Evolutionary conservation across 2,888 invertebrate species (phyloP), one percentile per base, ranked within the genome.

Genomic region (Cheilosia urbana): DNA sequence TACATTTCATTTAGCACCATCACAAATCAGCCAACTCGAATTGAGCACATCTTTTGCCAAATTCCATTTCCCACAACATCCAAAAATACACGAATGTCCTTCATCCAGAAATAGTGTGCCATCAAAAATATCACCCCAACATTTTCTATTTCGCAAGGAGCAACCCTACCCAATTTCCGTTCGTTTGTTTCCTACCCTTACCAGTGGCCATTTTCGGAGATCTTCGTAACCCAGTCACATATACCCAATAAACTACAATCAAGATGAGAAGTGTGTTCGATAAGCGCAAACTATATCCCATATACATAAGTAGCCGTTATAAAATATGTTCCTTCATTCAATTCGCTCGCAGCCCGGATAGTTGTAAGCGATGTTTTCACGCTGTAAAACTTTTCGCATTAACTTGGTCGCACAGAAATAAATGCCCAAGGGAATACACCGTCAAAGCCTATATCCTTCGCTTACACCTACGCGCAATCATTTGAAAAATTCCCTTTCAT

Each of bases 111-210:
- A 58, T 15, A 40, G 6, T 13, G 13, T 37, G 17, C 45, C n/a
- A 21, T 21, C 24, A 51, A 51, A 15, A 51, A 51, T 21, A 42
- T 24, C 37, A n/a, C 2, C 11, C n/a, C n/a, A 42, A 6, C 13
- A 27, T 27, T 24, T 11, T 27, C 2, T 27, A 45, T 45, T 60
- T 27, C 24, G 37, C 37, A 37, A 37, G 13, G 13, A 37, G 37
- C 24, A 47, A 63, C 47, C n/a, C n/a, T 13, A 49, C 34, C 19
- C 63, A 63, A 63, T 63, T 49, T 47, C 63, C 63, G 47, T 19
- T 24, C 24, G 24, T 24, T 51, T 51, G 13, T 15, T 15, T 13
- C 5, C 21, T 24, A 24, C 42, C 15, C 13, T 15, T 15, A 27
- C 42, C 7, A 9, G 24, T 7, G 7, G 6, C 40, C 13, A 34